These are phyloP conservation scores for Menura novaehollandiae DNA, from an alignment of 2,113 vertebrate species.

Conservation along the genomic window DNA sequence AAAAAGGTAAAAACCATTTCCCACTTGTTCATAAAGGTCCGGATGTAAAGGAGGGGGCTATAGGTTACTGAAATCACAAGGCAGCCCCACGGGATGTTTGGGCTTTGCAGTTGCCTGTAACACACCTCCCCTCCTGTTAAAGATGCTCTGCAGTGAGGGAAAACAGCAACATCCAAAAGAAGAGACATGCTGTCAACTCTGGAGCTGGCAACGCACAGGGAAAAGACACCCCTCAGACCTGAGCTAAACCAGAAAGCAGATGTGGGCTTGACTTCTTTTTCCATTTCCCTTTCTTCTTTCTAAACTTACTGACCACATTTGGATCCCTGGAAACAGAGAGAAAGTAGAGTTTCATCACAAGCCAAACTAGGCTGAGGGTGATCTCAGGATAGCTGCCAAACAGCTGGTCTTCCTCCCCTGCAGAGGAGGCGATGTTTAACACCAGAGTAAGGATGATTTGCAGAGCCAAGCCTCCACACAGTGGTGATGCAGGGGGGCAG, in stretches of 20 bases:
- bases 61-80: neutral
- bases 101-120: neutral
- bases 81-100: neutral
- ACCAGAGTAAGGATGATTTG: neutral
- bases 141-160: neutral
- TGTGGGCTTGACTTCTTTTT: neutral
- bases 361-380: neutral
- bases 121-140: neutral
- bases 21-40: neutral
- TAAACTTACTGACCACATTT: neutral
- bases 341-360: neutral
- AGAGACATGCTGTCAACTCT: neutral
- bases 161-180: neutral
- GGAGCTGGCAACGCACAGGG: neutral
- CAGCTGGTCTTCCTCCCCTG: neutral
- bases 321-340: neutral
- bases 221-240: neutral
- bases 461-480: neutral
- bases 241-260: neutral
- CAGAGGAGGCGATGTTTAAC: neutral
- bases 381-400: neutral
- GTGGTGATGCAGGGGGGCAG: neutral
- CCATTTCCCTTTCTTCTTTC: neutral
- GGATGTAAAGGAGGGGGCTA: neutral
- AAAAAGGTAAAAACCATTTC: neutral